Evolutionary conservation across 2,888 invertebrate species (phyloP), one percentile per base, ranked within the genome.

Genomic region (Archaeoteleia sp.): DNA sequence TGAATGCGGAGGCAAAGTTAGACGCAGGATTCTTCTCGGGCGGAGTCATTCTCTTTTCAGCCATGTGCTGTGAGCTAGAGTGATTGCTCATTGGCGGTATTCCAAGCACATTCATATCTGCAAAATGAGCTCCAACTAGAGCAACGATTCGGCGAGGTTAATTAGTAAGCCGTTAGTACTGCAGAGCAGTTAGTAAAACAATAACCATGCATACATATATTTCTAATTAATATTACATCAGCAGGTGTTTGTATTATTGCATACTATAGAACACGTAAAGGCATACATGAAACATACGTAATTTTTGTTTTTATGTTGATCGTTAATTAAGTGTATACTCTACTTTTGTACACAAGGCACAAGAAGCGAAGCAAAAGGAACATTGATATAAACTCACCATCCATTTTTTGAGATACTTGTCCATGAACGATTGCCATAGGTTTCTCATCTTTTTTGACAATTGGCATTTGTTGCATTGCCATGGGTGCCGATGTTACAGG

Each of bases 1-100:
- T 92, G 76, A 92, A 92, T 34, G 91, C 90, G 80, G 91, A 91
- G 35, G 88, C 90, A 81, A 91, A 91, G 76, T 87, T 88, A 7
- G 86, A 78, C 67, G 87, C 88, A 0, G 85, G 77, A 79, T 88
- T 89, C 76, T 89, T 89, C 0, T 88, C 87, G 0, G 87, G 86
- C 1, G 88, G 87, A 14, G 87, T 86, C 80, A 85, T 86, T 77
- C 91, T 91, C 81, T 91, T 92, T 51, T 92, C 92, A 74, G 88
- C 75, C 65, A 82, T 67, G 10, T n/a, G 20, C 65, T 82, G 83
- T 4, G 79, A 60, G 67, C 70, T 77, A 17, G 81, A 76, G 53
- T 84, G 83, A 71, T 85, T 84, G 29, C 76, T 75, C 73, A 84
- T 81, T 27, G 79, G 73, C 32, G 79, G 81, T 45, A 84, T 80